Conservation (phyloP, 2,113 vertebrate species). For the Hypocryptadius cinnamomeus region DNA sequence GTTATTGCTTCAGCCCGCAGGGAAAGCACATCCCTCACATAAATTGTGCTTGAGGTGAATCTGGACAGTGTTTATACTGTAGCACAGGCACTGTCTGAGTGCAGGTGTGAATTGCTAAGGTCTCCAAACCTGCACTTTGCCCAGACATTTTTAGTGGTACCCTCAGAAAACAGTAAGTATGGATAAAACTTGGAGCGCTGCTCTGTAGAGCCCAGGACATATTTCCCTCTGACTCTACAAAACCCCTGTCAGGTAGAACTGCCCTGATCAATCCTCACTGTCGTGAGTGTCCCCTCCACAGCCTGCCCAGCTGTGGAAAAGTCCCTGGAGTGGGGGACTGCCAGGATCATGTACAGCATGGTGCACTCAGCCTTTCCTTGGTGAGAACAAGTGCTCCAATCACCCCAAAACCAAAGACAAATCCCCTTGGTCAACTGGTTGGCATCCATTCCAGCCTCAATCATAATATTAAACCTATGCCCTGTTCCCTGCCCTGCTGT, state of each 20-base stretch:
- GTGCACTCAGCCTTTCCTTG: not conserved
- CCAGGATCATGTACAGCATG: not conserved
- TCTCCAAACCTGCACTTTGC: not conserved
- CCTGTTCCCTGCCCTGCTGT: not conserved
- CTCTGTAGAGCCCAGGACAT: not conserved
- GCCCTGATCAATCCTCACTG: not conserved
- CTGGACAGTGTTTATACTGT: not conserved
- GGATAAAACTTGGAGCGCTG: not conserved
- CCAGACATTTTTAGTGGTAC: not conserved
- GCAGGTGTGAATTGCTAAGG: not conserved
- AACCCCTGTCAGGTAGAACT: not conserved
- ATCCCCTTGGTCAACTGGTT: not conserved
- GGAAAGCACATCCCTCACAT: not conserved
- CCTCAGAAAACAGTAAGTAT: not conserved
- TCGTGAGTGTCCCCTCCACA: not conserved
- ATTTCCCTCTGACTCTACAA: not conserved
- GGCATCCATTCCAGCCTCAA: not conserved
- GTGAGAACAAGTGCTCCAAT: not conserved
- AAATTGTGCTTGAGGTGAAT: not conserved
- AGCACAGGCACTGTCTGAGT: not conserved
- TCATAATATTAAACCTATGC: not conserved
- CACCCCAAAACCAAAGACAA: not conserved
- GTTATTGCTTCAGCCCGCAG: not conserved
- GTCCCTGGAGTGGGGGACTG: not conserved
- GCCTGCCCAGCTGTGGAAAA: not conserved